Conservation (phyloP, 37 sponge, comb jelly and placozoan genomes). For the Crambe crambe region DNA sequence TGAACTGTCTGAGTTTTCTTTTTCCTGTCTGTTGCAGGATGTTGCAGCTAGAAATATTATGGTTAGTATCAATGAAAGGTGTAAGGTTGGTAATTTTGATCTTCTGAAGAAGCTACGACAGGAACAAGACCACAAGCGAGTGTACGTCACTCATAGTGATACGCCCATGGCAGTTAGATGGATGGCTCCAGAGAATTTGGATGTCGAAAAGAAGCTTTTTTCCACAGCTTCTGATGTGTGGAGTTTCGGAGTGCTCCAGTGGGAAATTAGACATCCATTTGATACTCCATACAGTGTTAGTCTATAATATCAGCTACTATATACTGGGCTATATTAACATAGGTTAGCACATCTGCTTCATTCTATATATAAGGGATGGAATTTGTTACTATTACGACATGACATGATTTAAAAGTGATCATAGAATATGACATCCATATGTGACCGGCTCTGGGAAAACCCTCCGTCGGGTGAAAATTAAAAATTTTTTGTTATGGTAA, state of each 20-base stretch:
- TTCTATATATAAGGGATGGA: too few species aligned
- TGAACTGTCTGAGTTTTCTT: neutral
- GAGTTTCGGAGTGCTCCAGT: slow-evolving; percentile 63
- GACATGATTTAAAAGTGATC: too few species aligned
- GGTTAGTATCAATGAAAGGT: neutral
- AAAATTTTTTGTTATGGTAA: too few species aligned
- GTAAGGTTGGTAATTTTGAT: neutral
- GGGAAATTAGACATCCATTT: slow-evolving; percentile 54
- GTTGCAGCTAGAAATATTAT: neutral
- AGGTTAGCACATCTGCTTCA: too few species aligned
- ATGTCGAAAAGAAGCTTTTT: slow-evolving; percentile 25
- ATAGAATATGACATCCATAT: neutral
- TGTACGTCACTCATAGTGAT: neutral
- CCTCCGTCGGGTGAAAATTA: too few species aligned
- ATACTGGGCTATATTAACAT: neutral
- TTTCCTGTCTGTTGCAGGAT: neutral
- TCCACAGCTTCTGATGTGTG: slow-evolving; percentile 71
- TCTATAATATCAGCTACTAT: too few species aligned
- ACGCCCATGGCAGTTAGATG: slow-evolving; percentile 9
- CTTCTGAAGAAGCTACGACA: neutral
- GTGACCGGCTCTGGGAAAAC: too few species aligned
- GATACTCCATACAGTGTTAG: neutral
- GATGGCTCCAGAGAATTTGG: slow-evolving; percentile 75
- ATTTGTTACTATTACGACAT: too few species aligned
- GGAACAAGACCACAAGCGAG: neutral